phyloP scores from a whole-genome alignment of 2,888 invertebrate species.

The Sicus ferrugineus region DNA sequence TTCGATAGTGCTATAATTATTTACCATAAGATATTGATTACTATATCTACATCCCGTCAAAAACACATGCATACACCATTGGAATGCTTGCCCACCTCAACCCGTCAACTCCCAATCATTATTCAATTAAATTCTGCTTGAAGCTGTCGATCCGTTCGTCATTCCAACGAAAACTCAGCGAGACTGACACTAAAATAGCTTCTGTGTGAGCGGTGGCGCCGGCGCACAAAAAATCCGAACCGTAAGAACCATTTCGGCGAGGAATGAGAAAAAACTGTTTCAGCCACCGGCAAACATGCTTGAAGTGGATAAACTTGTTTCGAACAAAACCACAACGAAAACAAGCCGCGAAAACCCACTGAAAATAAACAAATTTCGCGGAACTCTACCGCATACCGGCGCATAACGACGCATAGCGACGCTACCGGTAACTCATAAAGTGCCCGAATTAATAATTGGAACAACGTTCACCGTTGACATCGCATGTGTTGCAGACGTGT shows the following conservation, averaged over 20 bases:
- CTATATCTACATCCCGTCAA: too few relatives aligned
- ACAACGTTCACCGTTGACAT: conserved; percentile 22
- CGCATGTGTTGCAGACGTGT: neutral
- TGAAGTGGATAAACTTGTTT: neutral
- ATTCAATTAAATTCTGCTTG: neutral
- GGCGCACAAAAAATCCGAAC: neutral
- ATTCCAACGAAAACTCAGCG: neutral
- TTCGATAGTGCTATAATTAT: too few relatives aligned
- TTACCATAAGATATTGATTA: too few relatives aligned
- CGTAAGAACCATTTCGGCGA: neutral
- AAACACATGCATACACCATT: too few relatives aligned
- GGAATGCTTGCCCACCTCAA: too few relatives aligned
- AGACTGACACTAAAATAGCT: neutral
- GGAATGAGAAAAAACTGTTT: neutral
- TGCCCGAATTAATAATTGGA: conserved; percentile 10
- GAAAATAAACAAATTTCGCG: neutral
- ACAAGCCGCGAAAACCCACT: too few relatives aligned
- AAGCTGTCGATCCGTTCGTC: neutral
- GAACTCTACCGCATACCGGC: neutral
- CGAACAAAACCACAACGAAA: neutral
- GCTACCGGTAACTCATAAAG: conserved; percentile 1
- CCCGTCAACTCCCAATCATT: neutral
- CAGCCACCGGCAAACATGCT: neutral
- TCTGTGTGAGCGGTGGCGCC: neutral
- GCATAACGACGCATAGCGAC: neutral